Evolutionary conservation across 2,888 invertebrate species (phyloP), one percentile per base, ranked within the genome.

Genomic region (Alcis repandata): DNA sequence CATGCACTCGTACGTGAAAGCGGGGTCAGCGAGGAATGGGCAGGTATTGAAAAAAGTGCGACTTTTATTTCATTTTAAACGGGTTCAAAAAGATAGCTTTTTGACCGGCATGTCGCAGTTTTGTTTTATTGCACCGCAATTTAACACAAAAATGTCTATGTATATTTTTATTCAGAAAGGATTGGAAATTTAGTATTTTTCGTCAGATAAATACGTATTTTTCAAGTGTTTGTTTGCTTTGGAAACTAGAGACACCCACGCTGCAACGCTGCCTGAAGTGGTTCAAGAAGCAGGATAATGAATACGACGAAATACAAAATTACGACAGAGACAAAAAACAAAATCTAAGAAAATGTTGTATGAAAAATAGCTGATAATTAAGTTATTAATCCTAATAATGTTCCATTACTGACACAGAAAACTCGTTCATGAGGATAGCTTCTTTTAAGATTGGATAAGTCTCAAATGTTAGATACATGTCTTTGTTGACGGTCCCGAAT

Each of bases 51-150:
- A 59, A 64, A 64, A 51, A 59, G 59, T 59, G 59, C 38, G 43
- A 56, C 43, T 64, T 59, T 64, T 56, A 64, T 64, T 64, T 64
- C 46, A 59, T 59, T 64, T 63, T 64, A 64, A 59, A 54, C 54
- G 43, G 53, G 59, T 59, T 54, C 49, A 59, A 59, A 59, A 59
- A 56, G 20, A 19, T 63, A 64, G 53, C 54, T 45, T 59, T 64
- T 64, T 54, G 59, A 64, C 41, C 33, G 59, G 40, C 40, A 27
- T 20, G 49, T 59, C 59, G 19, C 17, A 38, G 54, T 59, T 58
- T 53, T 53, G 19, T 52, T 58, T 63, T 63, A 32, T 48, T 57
- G 41, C 45, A 32, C 9, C 38, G 56, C 48, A 15, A 51, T 62
- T 62, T 62, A 33, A 62, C 36, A 46, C 46, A 48, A 60, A 60